Evolutionary conservation across 2,113 vertebrate genomes (phyloP).

Genomic region (Pygoscelis antarcticus): DNA sequence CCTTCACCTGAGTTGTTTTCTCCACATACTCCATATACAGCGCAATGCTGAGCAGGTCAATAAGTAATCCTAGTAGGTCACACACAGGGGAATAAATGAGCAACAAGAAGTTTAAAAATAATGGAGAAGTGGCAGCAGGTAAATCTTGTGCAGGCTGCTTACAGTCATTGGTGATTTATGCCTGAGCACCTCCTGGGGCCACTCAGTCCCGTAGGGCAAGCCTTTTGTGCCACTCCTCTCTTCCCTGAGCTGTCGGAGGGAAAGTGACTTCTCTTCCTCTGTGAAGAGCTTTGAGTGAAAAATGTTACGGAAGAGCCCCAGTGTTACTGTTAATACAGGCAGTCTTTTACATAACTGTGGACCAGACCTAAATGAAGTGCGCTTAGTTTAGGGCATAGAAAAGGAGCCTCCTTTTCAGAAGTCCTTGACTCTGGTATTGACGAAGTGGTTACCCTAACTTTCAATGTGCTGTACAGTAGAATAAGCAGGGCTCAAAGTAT

Average conservation of each 20-base stretch:
- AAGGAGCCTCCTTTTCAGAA: not conserved
- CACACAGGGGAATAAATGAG: not conserved
- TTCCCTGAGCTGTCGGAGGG: not conserved
- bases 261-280: not conserved
- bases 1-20: not conserved
- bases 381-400: not conserved
- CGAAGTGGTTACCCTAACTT: not conserved
- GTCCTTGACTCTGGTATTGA: not conserved
- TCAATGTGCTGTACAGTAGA: not conserved
- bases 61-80: not conserved
- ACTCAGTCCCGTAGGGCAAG: not conserved
- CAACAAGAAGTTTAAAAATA: not conserved
- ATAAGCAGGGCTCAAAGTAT: not conserved
- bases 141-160: not conserved
- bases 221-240: not conserved
- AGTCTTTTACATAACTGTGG: not conserved
- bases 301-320: not conserved
- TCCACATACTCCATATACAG: not conserved
- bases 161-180: not conserved
- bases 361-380: not conserved
- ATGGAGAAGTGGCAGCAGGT: not conserved
- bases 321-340: not conserved
- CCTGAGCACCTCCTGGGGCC: not conserved
- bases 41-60: not conserved
- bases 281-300: not conserved